Conservation (phyloP, 2,113 vertebrate species). For the Mesitornis unicolor region DNA sequence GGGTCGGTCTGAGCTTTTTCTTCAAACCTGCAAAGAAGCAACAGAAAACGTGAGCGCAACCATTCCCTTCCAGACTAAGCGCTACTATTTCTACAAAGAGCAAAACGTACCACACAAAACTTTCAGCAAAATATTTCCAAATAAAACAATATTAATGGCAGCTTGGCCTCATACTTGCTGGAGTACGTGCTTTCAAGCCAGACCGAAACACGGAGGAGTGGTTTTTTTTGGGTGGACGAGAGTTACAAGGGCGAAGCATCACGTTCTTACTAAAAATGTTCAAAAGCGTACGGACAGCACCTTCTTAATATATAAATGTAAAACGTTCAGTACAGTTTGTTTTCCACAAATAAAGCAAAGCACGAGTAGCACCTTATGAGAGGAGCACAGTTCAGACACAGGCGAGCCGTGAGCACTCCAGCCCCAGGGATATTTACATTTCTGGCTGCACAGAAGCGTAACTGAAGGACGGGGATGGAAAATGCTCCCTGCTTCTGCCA, state of each 20-base stretch:
- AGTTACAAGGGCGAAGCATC: not conserved
- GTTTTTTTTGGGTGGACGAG: accelerated
- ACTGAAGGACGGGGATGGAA: not conserved
- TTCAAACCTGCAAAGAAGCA: conserved; percentile 85
- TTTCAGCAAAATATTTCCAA: not conserved
- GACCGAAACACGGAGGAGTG: not conserved
- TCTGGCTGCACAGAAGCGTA: not conserved
- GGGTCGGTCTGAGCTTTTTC: conserved; percentile 96
- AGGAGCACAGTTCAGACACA: not conserved
- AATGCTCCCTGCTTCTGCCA: not conserved
- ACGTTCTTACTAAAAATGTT: not conserved
- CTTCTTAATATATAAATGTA: not conserved
- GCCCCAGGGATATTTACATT: not conserved
- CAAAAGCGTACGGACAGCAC: not conserved
- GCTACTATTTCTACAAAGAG: not conserved
- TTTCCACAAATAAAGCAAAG: not conserved
- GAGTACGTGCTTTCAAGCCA: not conserved
- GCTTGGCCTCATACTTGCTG: accelerated
- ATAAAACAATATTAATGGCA: not conserved
- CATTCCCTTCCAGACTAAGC: not conserved
- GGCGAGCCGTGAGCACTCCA: not conserved
- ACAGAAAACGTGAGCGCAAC: not conserved
- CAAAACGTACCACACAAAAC: not conserved
- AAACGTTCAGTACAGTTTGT: not conserved
- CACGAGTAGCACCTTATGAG: not conserved